Conservation (phyloP, 2,113 vertebrate species). For the Tachuris rubrigastra region DNA sequence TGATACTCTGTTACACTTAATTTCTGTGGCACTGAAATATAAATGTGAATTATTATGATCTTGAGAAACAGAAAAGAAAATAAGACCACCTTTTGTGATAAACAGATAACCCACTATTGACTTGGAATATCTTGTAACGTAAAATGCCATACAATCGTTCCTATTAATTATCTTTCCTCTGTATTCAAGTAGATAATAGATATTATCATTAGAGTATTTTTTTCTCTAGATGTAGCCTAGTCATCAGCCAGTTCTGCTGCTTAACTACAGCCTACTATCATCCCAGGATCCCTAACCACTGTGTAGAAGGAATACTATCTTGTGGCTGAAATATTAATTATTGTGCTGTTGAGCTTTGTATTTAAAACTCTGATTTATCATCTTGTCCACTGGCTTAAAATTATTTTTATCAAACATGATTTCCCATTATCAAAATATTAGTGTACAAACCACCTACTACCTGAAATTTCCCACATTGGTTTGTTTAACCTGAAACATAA, state of each 20-base stretch:
- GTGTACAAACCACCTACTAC: not conserved
- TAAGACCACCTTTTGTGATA: not conserved
- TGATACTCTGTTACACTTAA: not conserved
- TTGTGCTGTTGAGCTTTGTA: constrained; percentile 53
- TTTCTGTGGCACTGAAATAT: not conserved
- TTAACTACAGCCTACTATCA: constrained; percentile 71
- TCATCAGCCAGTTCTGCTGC: constrained; percentile 30
- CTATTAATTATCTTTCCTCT: not conserved
- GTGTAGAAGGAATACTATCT: constrained; percentile 32
- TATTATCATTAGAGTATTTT: not conserved
- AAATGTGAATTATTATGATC: not conserved
- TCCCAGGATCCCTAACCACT: constrained; percentile 67
- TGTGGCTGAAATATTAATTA: constrained; percentile 38
- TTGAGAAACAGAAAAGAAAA: not conserved
- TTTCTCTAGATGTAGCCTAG: not conserved
- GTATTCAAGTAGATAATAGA: not conserved
- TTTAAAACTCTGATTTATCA: constrained; percentile 24
- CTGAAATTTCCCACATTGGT: not conserved
- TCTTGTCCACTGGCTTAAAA: not conserved
- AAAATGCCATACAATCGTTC: not conserved
- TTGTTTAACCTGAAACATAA: not conserved
- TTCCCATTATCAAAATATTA: not conserved
- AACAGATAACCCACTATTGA: not conserved
- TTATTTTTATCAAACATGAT: not conserved
- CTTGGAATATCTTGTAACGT: not conserved